Evolutionary conservation across 2,797 vertebrate genomes (phyloP), one percentile per base, ranked within the genome.

Genomic region (Enteromius thamalakanensis): DNA sequence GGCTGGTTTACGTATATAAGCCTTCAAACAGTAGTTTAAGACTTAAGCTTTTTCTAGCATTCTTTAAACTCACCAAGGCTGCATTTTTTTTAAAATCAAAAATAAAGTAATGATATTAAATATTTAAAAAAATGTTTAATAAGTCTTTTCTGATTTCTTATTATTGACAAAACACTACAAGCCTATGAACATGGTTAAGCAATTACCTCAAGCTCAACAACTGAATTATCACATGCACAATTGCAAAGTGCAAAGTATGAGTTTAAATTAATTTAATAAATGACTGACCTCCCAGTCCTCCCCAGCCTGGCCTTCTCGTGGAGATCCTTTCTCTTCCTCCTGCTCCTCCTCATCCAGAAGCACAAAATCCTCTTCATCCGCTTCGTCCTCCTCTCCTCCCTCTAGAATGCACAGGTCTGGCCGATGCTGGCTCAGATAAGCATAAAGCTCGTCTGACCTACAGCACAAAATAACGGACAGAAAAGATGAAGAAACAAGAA

Each of bases 261-360:
- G 55, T 26, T 60, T 62, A 19, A 9, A 45, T 45, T 11, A 8
- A 75, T 79, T 67, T 40, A 51, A n/a, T 70, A 70, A 11, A 64
- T 21, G 4, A 76, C 91, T 90, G 80, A 95, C 95, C 94, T 96
- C 95, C 95, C 95, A 96, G 64, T 94, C 95, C 1, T 96, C 95
- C n/a, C 90, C 93, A 0, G 91, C 79, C 72, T 88, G 81, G 19
- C 85, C 87, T 53, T 91, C 91, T 69, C 82, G 91, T 86, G 85
- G 90, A 14, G 90, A 90, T 47, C 76, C 87, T 42, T 87, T 88
- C 3, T 90, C 89, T 0, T 90, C 90, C 2, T 90, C 88, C 3
- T 91, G 89, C 53, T 88, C 91, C 47, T 87, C 87, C 32, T 93
- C 93, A 81, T 93, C 93, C 3, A 95, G 90, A 10, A 96, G 90